phyloP scores from a whole-genome alignment of 2,797 vertebrate genomes.

The Eremophila alpestris region DNA sequence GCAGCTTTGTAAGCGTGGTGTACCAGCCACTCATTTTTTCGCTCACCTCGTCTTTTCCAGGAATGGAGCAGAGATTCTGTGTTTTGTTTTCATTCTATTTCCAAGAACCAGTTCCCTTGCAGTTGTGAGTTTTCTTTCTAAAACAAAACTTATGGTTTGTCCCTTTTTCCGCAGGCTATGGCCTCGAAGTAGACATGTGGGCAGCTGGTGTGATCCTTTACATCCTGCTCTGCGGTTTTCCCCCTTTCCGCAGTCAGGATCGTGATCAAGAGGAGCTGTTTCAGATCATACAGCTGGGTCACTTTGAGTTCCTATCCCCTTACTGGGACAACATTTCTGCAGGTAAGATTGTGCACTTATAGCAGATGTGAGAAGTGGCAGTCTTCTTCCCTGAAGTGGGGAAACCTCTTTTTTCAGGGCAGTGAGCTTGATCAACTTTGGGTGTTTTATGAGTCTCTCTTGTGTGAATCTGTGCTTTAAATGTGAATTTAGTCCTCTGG shows the following conservation, averaged over 20 bases:
- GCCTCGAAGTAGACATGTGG: conserved; percentile 94
- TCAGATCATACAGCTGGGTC: conserved; percentile 88
- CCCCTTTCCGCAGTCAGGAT: conserved; percentile 92
- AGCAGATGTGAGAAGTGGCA: neutral
- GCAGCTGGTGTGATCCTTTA: conserved; percentile 96
- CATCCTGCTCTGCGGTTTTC: conserved; percentile 93
- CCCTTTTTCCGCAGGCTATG: conserved; percentile 83
- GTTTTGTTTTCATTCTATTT: neutral
- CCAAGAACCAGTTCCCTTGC: neutral
- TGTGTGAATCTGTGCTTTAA: neutral
- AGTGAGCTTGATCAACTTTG: neutral
- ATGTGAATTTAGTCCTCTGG: neutral
- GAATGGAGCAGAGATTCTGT: neutral
- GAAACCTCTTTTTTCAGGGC: neutral
- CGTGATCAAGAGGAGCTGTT: conserved; percentile 94
- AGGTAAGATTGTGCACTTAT: conserved; percentile 74
- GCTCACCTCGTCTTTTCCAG: neutral
- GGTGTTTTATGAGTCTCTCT: neutral
- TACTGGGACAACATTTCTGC: conserved; percentile 95
- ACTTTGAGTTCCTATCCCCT: conserved; percentile 88
- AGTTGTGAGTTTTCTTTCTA: neutral
- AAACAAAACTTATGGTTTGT: neutral
- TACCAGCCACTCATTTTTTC: neutral
- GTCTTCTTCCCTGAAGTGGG: neutral
- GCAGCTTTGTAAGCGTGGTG: neutral